These are phyloP conservation scores for Pithys albifrons DNA, from an alignment of 2,113 vertebrate genomes.

Conservation along the genomic window DNA sequence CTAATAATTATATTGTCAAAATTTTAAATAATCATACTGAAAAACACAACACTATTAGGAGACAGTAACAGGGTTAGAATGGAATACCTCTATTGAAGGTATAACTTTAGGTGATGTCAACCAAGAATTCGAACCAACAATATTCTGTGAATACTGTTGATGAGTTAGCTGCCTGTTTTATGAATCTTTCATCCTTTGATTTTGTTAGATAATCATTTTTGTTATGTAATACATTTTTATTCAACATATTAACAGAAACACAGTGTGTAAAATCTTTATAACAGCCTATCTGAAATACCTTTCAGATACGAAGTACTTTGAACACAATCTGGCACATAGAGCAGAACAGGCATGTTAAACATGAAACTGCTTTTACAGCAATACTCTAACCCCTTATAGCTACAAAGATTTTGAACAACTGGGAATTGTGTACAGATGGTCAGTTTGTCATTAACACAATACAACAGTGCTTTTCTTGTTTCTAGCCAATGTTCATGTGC, in stretches of 20 bases:
- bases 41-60: background rate
- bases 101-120: background rate
- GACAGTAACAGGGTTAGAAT: background rate
- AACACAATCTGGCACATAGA: background rate
- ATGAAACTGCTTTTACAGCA: conserved; percentile 26
- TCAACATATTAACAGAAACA: background rate
- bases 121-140: background rate
- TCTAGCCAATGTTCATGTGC: conserved; percentile 30
- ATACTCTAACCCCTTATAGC: background rate
- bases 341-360: background rate
- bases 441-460: background rate
- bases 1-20: background rate
- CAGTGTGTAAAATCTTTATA: background rate
- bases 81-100: background rate
- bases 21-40: background rate
- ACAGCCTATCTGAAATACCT: background rate
- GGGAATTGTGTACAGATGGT: background rate
- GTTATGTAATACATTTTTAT: background rate
- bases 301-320: background rate
- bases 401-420: conserved; percentile 6
- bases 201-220: background rate
- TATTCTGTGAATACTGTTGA: background rate
- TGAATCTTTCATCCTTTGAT: background rate
- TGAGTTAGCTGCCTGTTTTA: background rate
- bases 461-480: conserved; percentile 48